phyloP scores from a whole-genome alignment of 2,797 vertebrate species.

The Leuciscus waleckii region DNA sequence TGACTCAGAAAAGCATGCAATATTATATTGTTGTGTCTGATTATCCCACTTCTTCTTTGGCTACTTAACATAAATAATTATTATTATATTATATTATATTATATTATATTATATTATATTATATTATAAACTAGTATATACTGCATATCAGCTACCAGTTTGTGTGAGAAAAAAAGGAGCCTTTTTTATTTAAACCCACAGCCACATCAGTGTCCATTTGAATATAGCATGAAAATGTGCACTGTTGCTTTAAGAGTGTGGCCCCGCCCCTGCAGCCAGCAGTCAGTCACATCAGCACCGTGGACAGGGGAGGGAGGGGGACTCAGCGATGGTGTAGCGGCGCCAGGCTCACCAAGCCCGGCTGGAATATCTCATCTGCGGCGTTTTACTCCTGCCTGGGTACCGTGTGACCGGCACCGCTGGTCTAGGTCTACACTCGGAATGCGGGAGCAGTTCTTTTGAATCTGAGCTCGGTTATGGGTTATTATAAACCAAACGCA shows the following conservation, averaged over 20 bases:
- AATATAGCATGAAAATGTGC: background rate
- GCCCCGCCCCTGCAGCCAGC: conserved; percentile 62
- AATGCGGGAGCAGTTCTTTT: conserved; percentile 58
- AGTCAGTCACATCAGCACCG: conserved; percentile 66
- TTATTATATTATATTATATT: background rate
- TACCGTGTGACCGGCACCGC: conserved; percentile 68
- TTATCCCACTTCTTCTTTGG: background rate
- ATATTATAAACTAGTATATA: background rate
- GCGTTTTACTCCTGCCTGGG: conserved; percentile 68
- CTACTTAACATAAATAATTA: background rate
- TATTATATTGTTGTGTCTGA: background rate
- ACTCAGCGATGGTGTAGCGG: conserved; percentile 59
- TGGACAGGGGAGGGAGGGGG: conserved; percentile 61
- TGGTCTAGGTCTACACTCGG: conserved; percentile 55
- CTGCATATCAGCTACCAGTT: background rate
- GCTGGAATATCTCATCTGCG: conserved; percentile 60
- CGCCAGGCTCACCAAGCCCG: conserved; percentile 77
- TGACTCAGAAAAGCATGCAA: background rate
- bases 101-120: background rate
- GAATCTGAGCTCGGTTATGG: conserved; percentile 54
- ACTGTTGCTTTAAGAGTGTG: conserved; percentile 64
- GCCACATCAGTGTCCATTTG: background rate
- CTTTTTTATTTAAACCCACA: background rate
- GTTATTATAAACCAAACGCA: conserved; percentile 57
- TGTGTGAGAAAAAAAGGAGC: background rate